Conservation (phyloP, 2,797 vertebrate species). For the Ataeniobius toweri region DNA sequence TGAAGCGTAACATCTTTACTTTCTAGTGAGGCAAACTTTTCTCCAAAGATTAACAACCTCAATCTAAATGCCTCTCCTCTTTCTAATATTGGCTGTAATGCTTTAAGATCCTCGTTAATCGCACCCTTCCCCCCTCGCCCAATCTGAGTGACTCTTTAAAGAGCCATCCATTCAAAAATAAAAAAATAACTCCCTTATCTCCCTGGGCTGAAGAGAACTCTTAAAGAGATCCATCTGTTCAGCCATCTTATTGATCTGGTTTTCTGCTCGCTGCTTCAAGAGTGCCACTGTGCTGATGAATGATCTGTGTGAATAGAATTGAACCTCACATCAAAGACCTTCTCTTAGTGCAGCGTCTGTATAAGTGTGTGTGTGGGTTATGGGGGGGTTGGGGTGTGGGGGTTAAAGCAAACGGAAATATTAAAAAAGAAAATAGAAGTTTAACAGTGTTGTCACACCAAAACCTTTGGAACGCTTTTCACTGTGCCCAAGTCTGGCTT, state of each 20-base stretch:
- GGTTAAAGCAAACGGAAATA: constrained; percentile 4
- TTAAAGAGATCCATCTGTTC: constrained; percentile 57
- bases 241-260: constrained; percentile 65
- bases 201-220: constrained; percentile 45
- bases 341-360: constrained; percentile 12
- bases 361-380: not conserved
- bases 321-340: constrained; percentile 48
- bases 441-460: not conserved
- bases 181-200: constrained; percentile 38
- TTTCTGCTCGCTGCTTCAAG: constrained; percentile 58
- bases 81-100: constrained; percentile 45
- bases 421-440: constrained; percentile 5
- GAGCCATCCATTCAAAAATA: constrained; percentile 42
- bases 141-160: constrained; percentile 49
- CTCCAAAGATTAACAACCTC: constrained; percentile 29
- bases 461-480: too few relatives aligned
- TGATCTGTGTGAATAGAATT: constrained; percentile 56
- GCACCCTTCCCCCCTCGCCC: not conserved
- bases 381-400: not conserved
- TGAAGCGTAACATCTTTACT: constrained; percentile 12
- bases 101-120: constrained; percentile 48
- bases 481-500: too few relatives aligned
- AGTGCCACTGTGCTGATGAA: constrained; percentile 59
- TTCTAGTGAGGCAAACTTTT: constrained; percentile 20
- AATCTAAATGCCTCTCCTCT: constrained; percentile 28